phyloP scores from a whole-genome alignment of 2,888 invertebrate genomes.

The Sinotaia quadrata region DNA sequence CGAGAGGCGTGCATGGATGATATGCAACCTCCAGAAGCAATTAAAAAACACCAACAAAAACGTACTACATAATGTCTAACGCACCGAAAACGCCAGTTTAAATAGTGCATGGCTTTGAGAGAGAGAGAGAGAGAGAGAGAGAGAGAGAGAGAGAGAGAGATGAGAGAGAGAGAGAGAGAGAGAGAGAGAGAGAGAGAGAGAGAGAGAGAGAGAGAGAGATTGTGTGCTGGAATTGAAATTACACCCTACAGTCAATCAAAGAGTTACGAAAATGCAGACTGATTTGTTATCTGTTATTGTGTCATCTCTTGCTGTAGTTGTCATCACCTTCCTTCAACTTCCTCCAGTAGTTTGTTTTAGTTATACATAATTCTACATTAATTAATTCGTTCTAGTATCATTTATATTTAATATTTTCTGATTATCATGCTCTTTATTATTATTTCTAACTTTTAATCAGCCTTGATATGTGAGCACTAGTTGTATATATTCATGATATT shows the following conservation, averaged over 20 bases:
- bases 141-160: too few species aligned
- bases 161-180: slow-evolving; percentile 11
- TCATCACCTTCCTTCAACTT: not conserved
- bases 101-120: not conserved
- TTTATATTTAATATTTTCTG: too few species aligned
- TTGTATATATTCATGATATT: too few species aligned
- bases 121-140: too few species aligned
- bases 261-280: too few species aligned
- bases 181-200: slow-evolving; percentile 10
- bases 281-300: not conserved
- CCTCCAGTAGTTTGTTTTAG: not conserved
- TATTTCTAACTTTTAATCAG: too few species aligned
- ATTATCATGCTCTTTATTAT: too few species aligned
- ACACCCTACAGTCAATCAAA: too few species aligned
- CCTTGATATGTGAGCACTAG: too few species aligned
- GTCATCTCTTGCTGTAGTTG: not conserved
- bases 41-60: too few species aligned
- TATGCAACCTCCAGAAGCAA: not conserved
- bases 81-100: not conserved
- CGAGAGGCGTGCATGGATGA: not conserved
- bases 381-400: too few species aligned
- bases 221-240: not conserved
- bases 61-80: not conserved
- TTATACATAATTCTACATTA: too few species aligned
- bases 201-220: not conserved